phyloP scores from a whole-genome alignment of 2,888 invertebrate species.

The Parnassius glacialis region DNA sequence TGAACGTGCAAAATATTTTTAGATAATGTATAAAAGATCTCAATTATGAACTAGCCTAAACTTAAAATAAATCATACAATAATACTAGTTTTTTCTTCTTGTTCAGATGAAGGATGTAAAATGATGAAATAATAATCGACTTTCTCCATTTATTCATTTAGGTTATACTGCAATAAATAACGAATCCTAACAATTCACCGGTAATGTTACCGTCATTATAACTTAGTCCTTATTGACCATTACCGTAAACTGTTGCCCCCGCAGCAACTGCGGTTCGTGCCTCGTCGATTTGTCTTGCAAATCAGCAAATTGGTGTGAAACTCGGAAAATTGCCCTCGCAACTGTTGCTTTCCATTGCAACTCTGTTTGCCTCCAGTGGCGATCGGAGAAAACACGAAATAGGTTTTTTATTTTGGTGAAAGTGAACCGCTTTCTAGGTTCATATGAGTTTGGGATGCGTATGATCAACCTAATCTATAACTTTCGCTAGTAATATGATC shows the following conservation, averaged over 20 bases:
- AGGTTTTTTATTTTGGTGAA: slow-evolving; percentile 53
- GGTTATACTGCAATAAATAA: background rate
- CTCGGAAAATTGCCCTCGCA: slow-evolving; percentile 40
- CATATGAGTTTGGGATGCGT: slow-evolving; percentile 18
- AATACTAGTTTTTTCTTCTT: no score
- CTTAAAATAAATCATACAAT: no score
- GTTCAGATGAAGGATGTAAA: no score
- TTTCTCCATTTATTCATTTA: no score
- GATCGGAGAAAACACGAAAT: slow-evolving; percentile 48
- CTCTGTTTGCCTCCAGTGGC: slow-evolving; percentile 32
- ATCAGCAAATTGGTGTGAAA: slow-evolving; percentile 61
- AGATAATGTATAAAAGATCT: no score
- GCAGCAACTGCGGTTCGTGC: slow-evolving; percentile 33
- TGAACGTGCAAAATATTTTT: no score
- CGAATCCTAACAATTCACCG: background rate
- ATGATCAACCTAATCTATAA: slow-evolving; percentile 1
- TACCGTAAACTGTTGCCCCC: slow-evolving; percentile 16
- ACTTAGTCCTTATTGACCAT: slow-evolving; percentile 14
- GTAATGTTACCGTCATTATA: background rate
- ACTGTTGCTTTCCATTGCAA: slow-evolving; percentile 40
- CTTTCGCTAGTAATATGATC: background rate
- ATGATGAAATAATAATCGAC: no score
- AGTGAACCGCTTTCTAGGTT: slow-evolving; percentile 36
- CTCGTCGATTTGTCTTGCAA: slow-evolving; percentile 51
- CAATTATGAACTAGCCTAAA: no score